Base-by-base conservation (phyloP, 2,113 vertebrate genomes). In the Puma concolor region DNA sequence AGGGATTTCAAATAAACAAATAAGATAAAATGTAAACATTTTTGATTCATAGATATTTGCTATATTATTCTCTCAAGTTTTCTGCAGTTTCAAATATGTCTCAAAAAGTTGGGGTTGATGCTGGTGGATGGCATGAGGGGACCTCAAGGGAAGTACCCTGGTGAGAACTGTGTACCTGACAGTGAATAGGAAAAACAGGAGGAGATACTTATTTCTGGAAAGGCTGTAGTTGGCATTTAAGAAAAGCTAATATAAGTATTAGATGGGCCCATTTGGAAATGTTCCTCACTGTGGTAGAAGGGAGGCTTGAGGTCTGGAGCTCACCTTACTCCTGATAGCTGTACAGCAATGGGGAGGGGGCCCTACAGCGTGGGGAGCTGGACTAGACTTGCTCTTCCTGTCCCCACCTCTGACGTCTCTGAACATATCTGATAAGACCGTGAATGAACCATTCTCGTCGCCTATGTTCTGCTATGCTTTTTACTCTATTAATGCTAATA, bases 401-500 rank as follows among this genome's bases (percentile, higher is more conserved):
- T 54, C 54, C 14, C 44, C 50, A 33, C 29, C 25, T 38, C 72
- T 79, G 31, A 83, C 71, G 44, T 84, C 54, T 82, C 54, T 69
- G 38, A 60, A 44, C 1, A 3, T 27, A 19, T 23, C 48, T 74
- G 38, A 38, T 57, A 64, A 82, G 63, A 64, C 14, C 41, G 12
- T 60, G 44, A 81, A 64, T 5, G 67, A 92, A 6, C 25, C 57
- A 38, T 66, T 81, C 4, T 87, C 19, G 1, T 48, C 6, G 21
- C n/a, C 17, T 33, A 38, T 36, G 82, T 82, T 44, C 79, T 77
- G 33, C 52, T 11, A 1, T 14, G 9, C 72, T 27, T 7, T 29
- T 82, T 72, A 50, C 21, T 88, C 57, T 82, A 79, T 6, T 98
- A 72, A 95, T 38, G 7, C 63, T 96, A 54, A 16, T 92, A 5